These are phyloP conservation scores for Pandion haliaetus DNA, from an alignment of 2,113 vertebrate species.

Conservation along the genomic window DNA sequence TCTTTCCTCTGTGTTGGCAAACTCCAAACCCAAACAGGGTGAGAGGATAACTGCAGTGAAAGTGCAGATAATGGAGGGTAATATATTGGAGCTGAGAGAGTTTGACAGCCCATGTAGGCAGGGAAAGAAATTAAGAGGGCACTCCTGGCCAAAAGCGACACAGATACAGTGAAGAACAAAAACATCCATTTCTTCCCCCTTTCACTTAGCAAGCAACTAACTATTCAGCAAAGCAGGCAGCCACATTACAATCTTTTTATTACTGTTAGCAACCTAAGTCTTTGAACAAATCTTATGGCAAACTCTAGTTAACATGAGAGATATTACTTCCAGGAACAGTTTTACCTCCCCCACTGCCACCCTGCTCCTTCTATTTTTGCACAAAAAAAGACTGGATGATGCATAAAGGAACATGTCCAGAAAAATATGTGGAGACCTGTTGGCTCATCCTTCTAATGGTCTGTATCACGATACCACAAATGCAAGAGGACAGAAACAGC, in stretches of 20 bases:
- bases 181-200: background rate
- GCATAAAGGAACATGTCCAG: background rate
- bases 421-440: background rate
- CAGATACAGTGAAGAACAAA: background rate
- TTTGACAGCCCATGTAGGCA: background rate
- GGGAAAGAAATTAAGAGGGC: background rate
- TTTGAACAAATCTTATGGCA: background rate
- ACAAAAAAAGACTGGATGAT: background rate
- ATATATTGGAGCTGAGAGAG: background rate
- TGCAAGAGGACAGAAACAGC: background rate
- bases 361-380: background rate
- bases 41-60: background rate
- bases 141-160: background rate
- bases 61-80: background rate
- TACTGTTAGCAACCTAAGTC: background rate
- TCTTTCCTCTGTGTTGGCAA: background rate
- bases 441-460: background rate
- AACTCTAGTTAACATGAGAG: background rate
- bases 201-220: background rate
- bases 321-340: background rate
- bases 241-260: background rate
- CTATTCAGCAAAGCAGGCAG: background rate
- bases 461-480: background rate
- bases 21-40: background rate
- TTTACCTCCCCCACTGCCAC: rapidly evolving